phyloP scores from a whole-genome alignment of 2,888 invertebrate species.

The Cremastinae sp. region DNA sequence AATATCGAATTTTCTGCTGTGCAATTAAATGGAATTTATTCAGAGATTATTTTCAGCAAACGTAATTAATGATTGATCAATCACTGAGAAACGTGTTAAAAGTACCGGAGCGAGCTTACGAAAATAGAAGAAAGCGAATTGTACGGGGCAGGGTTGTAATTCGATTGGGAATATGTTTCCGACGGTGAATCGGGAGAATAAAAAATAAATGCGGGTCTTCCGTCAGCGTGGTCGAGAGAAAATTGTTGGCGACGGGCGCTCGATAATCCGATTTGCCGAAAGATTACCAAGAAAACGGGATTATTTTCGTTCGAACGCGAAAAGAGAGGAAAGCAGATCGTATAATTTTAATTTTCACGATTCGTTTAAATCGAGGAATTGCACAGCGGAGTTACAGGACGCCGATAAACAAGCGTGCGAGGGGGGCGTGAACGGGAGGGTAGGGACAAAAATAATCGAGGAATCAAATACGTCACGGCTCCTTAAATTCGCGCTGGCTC shows the following conservation, averaged over 20 bases:
- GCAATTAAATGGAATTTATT: no score
- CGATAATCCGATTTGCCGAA: constrained; percentile 37
- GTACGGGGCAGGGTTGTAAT: neutral
- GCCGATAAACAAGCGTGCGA: neutral
- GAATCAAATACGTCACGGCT: constrained; percentile 74
- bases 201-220: constrained; percentile 25
- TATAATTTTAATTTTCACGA: constrained; percentile 22
- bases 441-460: constrained; percentile 65
- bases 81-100: neutral
- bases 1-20: neutral
- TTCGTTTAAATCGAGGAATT: constrained; percentile 1
- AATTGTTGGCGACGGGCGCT: constrained; percentile 4
- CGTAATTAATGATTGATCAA: neutral
- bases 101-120: neutral
- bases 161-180: neutral
- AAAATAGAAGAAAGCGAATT: neutral
- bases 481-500: constrained; percentile 72
- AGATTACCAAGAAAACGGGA: constrained; percentile 36
- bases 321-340: constrained; percentile 16
- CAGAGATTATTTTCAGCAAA: no score
- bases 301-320: constrained; percentile 16
- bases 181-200: constrained; percentile 1
- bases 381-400: neutral
- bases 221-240: constrained; percentile 16
- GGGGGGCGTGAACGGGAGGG: neutral